Evolutionary conservation across 2,113 vertebrate genomes (phyloP), one percentile per base, ranked within the genome.

Genomic region (Caloenas nicobarica): DNA sequence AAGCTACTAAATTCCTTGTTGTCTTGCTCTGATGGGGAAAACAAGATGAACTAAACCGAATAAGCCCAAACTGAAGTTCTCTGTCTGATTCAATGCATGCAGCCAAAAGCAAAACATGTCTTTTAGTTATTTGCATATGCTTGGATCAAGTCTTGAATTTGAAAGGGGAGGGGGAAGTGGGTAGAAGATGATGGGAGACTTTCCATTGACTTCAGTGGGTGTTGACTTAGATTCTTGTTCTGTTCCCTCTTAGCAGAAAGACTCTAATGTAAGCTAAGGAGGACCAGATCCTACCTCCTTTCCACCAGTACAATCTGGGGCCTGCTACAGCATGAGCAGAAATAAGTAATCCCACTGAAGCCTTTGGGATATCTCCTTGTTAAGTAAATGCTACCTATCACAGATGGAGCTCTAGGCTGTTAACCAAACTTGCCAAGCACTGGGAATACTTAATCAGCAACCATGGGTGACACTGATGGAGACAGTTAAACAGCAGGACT

Each of bases 371-470:
- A 58, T 86, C 91, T 89, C 56, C 86, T 82, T 61, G 57, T 72
- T 72, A 76, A 74, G 56, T 58, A 88, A 89, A 74, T 70, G 11
- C 46, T 83, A 71, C 60, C 38, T 91, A 66, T 88, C 71, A 36
- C 78, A 91, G 81, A 72, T 82, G 50, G 70, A 80, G 62, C 62
- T 95, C 50, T n/a, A 91, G 76, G 85, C 82, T 86, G 40, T 84
- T 78, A 68, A 88, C 72, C 13, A 86, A 70, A 62, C 16, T 36
- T 91, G 54, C 54, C 0, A 0, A 93, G 58, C 34, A 11, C 53
- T 34, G 69, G 53, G 68, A 94, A 74, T 81, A 48, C 38, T 46
- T 85, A 24, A 83, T 50, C 36, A 88, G 34, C 48, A 86, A 3
- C 40, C 9, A 28, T 17, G 25, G 38, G 1, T 93, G 78, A 62